Conservation (phyloP, 2,113 vertebrate species). For the Brienomyrus longianalis region DNA sequence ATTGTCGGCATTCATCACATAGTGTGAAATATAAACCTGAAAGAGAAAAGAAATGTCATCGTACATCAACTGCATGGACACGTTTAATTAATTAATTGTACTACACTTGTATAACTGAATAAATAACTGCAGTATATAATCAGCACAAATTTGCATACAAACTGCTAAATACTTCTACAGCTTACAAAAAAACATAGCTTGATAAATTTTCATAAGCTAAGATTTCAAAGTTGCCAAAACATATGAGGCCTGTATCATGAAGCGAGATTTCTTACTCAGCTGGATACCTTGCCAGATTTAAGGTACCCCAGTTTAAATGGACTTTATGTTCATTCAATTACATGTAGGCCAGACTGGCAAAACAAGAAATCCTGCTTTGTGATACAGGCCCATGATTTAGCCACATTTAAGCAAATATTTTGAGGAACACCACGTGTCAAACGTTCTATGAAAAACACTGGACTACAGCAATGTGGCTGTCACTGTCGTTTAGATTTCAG, state of each 20-base stretch:
- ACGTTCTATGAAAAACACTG: not conserved
- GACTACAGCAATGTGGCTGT: not conserved
- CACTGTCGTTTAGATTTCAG: not conserved
- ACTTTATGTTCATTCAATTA: not conserved
- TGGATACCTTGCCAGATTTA: not conserved
- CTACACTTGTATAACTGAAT: not conserved
- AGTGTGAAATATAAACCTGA: conserved; percentile 78
- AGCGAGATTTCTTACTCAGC: not conserved
- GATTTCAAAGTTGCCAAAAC: not conserved
- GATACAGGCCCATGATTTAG: not conserved
- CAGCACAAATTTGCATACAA: not conserved
- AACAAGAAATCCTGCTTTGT: not conserved
- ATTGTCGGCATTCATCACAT: conserved; percentile 70
- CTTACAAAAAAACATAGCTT: not conserved
- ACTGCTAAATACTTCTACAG: not conserved
- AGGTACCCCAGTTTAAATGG: not conserved
- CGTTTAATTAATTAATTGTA: not conserved
- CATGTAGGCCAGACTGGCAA: not conserved
- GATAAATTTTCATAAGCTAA: not conserved
- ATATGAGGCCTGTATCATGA: not conserved
- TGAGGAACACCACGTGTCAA: not conserved
- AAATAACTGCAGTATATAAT: not conserved
- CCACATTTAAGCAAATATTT: not conserved
- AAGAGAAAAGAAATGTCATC: conserved; percentile 36
- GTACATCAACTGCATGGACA: not conserved